Base-by-base conservation (phyloP, 2,797 vertebrate genomes). In the Rhynchonycteris naso region DNA sequence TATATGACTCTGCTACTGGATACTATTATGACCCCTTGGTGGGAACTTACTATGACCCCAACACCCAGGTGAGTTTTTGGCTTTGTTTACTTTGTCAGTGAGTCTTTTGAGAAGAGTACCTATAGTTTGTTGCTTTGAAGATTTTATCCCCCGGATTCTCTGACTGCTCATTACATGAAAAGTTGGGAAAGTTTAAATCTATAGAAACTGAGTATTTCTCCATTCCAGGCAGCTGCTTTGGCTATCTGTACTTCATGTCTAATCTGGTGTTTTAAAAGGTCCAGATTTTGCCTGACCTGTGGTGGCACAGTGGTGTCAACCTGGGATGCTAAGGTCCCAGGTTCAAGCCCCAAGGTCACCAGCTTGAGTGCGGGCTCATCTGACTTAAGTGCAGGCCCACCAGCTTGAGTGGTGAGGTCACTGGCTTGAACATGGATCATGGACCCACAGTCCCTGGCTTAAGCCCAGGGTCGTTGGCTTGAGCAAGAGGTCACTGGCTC, bases 21-120 rank as follows among this genome's bases (percentile, higher is more conserved):
- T 99, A 99, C 98, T 99, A 99, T 98, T 99, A 99, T 0, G 99
- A 99, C 95, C 99, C 99, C 1, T 99, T 99, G 98, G 99, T 99
- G 11, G 99, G 99, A 6, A 98, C 99, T 19, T 99, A 99, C 95
- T 99, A 99, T 82, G 99, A 99, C 95, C 99, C 99, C 1, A 99
- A 98, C 97, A 99, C 99, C 28, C 99, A 99, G 99, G 99, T 99
- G 97, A 98, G 98, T 97, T 16, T 0, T 0, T 69, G 52, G 47
- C 61, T 93, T 79, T 59, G 35, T 94, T 89, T 92, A 50, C 24
- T 61, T 63, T 90, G 13, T 92, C 69, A 79, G 4, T 90, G 74
- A 87, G 91, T 35, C 58, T 94, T 95, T 95, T 92, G 65, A 82
- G 54, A 83, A 93, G 58, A 96, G 18, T 16, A 35, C 58, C 38